Evolutionary conservation across 1,140 invertebrate species (phyloP).

Genomic region (Drosophila dunni): DNA sequence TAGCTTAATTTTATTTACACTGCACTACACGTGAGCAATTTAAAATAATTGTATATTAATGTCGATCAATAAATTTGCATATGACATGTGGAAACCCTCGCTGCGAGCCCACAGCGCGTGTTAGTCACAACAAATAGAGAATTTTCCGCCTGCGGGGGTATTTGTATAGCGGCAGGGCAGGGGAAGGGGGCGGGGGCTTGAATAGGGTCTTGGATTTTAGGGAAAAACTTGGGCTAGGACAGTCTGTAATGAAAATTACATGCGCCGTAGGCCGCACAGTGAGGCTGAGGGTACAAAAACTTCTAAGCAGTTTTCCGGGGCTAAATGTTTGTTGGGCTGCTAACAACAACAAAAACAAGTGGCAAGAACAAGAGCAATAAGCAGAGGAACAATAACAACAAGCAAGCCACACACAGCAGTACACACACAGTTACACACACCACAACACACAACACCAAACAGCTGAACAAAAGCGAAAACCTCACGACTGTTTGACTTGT

Average conservation of each 20-base stretch:
- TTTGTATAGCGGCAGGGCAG: neutral
- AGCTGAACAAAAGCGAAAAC: conserved; percentile 47
- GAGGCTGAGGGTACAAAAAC: conserved; percentile 39
- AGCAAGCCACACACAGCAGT: neutral
- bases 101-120: conserved; percentile 20
- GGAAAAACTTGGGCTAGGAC: conserved; percentile 35
- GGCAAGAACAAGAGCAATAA: conserved; percentile 15
- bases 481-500: conserved; percentile 71
- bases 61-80: neutral
- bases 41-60: neutral
- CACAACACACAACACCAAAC: conserved; percentile 31
- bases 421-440: conserved; percentile 21
- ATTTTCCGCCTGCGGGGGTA: conserved; percentile 1
- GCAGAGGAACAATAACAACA: conserved; percentile 38
- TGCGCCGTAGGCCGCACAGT: conserved; percentile 24
- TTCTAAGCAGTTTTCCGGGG: conserved; percentile 61
- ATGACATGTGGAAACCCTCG: conserved; percentile 20
- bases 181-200: neutral
- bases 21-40: neutral
- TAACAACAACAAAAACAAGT: neutral
- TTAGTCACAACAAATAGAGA: conserved; percentile 43
- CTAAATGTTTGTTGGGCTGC: conserved; percentile 29
- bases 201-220: conserved; percentile 25
- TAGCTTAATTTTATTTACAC: neutral
- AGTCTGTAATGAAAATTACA: conserved; percentile 74